Conservation (phyloP, 2,888 invertebrate genomes). For the Microchrysa polita region DNA sequence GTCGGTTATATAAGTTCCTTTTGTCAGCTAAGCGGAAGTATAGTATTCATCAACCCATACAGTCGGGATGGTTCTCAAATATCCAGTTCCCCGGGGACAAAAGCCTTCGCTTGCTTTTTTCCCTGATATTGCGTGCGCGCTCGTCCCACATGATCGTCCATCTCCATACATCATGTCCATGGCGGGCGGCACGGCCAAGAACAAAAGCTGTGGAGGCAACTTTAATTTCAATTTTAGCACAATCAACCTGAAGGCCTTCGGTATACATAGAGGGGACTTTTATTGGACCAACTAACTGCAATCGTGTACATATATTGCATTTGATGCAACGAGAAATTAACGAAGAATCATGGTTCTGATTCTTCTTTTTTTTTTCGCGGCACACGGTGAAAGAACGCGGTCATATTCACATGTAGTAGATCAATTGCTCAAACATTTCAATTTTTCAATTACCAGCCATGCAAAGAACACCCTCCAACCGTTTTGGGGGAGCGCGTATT, state of each 20-base stretch:
- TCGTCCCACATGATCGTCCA: no score
- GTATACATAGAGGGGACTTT: no score
- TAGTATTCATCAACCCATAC: neutral
- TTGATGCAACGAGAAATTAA: no score
- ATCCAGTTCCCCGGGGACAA: neutral
- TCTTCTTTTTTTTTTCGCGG: conserved; percentile 12
- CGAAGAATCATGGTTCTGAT: neutral
- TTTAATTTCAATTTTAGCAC: no score
- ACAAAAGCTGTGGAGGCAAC: no score
- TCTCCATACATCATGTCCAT: no score
- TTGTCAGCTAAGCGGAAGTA: neutral
- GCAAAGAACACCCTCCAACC: neutral
- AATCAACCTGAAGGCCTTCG: no score
- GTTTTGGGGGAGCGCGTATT: neutral
- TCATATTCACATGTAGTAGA: conserved; percentile 50
- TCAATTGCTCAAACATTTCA: conserved; percentile 56
- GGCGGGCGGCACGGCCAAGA: no score
- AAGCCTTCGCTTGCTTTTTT: neutral
- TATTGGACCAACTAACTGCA: no score
- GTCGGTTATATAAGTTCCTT: neutral
- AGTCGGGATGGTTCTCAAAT: neutral
- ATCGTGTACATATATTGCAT: no score
- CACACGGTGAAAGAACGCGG: conserved; percentile 13
- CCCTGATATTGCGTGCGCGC: neutral
- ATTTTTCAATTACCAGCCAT: conserved; percentile 55